phyloP scores from a whole-genome alignment of 2,888 invertebrate genomes.

The Dryocosmus kuriphilus region DNA sequence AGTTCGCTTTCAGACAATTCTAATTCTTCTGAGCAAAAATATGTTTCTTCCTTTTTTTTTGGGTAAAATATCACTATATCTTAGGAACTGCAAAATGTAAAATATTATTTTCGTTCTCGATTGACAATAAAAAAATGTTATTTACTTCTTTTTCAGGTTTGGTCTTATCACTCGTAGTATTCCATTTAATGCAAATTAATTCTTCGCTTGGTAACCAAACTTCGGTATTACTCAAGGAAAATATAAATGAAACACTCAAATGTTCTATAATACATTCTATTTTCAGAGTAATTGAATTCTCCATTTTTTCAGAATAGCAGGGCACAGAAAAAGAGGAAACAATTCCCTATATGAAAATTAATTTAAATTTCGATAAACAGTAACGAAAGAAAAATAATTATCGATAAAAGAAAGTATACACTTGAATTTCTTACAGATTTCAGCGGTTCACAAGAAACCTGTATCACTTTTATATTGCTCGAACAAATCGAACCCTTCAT shows the following conservation, averaged over 20 bases:
- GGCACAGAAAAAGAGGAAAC: slow-evolving; percentile 1
- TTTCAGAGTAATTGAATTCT: neutral
- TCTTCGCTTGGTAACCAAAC: slow-evolving; percentile 1
- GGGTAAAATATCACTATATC: neutral
- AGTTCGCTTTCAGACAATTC: neutral
- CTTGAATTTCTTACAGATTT: slow-evolving; percentile 5
- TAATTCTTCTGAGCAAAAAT: neutral
- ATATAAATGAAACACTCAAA: neutral
- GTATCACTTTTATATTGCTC: neutral
- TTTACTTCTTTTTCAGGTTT: neutral
- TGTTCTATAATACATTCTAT: slow-evolving; percentile 1
- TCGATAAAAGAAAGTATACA: neutral
- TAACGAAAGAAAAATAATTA: neutral
- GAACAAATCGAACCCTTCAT: neutral
- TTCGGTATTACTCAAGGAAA: neutral
- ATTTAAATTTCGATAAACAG: neutral
- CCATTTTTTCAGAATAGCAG: neutral
- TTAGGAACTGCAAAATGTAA: neutral
- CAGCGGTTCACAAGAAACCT: neutral
- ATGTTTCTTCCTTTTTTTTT: neutral
- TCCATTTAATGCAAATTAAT: slow-evolving; percentile 1
- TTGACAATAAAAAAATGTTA: neutral
- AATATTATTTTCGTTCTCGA: neutral
- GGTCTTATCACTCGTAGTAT: neutral
- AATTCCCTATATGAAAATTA: neutral